phyloP scores from a whole-genome alignment of 2,888 invertebrate species.

The Xylocampa areola region DNA sequence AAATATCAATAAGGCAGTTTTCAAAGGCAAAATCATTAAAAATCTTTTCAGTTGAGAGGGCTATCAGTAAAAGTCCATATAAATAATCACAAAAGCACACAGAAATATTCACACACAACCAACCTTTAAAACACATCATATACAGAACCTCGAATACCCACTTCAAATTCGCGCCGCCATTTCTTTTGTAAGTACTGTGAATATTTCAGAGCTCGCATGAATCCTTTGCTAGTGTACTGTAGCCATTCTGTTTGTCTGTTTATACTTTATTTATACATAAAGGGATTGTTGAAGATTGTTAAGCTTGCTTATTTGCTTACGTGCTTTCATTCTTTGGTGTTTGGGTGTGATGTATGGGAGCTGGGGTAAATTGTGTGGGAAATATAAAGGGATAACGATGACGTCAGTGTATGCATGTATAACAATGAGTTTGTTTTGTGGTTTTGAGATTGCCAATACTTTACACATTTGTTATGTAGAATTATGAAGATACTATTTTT shows the following conservation, averaged over 20 bases:
- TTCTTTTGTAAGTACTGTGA: constrained; percentile 43
- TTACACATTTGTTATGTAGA: too few relatives aligned
- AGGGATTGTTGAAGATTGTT: constrained; percentile 53
- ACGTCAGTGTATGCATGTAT: not conserved
- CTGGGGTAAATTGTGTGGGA: constrained; percentile 21
- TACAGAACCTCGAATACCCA: constrained; percentile 31
- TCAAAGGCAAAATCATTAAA: too few relatives aligned
- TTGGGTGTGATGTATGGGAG: constrained; percentile 38
- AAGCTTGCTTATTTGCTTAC: constrained; percentile 52
- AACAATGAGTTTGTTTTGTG: too few relatives aligned
- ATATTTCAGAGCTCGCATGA: constrained; percentile 52
- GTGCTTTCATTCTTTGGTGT: constrained; percentile 31
- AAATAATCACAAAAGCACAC: too few relatives aligned
- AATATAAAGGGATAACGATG: constrained; percentile 1
- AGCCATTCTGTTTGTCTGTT: constrained; percentile 42
- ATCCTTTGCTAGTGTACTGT: constrained; percentile 48
- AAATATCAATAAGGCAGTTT: too few relatives aligned
- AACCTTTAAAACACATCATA: constrained; percentile 10
- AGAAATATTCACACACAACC: not conserved
- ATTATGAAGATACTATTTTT: too few relatives aligned
- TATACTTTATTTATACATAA: constrained; percentile 56
- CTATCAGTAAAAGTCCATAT: too few relatives aligned
- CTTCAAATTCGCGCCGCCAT: constrained; percentile 20
- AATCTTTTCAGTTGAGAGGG: too few relatives aligned
- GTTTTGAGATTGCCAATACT: too few relatives aligned